Evolutionary conservation across 2,113 vertebrate genomes (phyloP).

Genomic region (Spilogale gracilis): DNA sequence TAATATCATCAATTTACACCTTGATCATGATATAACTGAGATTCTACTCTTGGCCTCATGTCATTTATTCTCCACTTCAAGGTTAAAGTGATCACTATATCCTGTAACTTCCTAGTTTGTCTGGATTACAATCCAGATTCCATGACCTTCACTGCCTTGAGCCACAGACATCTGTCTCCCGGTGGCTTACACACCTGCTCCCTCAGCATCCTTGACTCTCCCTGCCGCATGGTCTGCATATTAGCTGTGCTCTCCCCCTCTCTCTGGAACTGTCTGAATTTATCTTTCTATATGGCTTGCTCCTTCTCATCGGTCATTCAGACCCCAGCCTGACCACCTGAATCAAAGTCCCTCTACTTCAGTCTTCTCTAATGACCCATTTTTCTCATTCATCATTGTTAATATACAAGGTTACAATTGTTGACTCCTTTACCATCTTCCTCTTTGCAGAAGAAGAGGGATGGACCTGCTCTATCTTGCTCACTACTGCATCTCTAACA

Average conservation of each 20-base stretch:
- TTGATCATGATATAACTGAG: background rate
- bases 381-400: background rate
- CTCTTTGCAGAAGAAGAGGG: background rate
- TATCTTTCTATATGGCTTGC: background rate
- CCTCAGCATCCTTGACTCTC: background rate
- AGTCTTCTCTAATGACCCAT: background rate
- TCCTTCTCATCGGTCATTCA: background rate
- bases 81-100: background rate
- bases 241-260: background rate
- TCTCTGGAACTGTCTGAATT: background rate
- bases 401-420: background rate
- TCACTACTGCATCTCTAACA: background rate
- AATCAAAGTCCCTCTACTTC: background rate
- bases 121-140: background rate
- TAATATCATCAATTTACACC: background rate
- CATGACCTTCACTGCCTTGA: background rate
- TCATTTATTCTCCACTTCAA: background rate
- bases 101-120: background rate
- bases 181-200: background rate
- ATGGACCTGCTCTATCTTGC: background rate
- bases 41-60: no score
- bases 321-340: background rate
- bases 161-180: accelerated
- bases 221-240: accelerated
- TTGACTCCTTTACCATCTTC: background rate